Conservation (phyloP, 2,888 invertebrate genomes). For the Galerucella nymphaeae region DNA sequence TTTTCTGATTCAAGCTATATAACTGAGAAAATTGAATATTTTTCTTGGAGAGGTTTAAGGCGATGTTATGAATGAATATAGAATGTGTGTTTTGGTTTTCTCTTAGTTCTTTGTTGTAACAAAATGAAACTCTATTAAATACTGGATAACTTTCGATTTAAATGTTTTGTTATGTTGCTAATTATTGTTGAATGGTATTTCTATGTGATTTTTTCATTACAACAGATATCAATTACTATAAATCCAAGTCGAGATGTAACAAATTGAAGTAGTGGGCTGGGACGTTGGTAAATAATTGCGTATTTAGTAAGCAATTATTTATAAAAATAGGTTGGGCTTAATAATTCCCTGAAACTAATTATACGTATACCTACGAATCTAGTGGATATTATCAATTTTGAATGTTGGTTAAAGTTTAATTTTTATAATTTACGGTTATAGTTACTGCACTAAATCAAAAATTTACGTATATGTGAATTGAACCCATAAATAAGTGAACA, state of each 20-base stretch:
- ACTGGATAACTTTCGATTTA: too few species aligned
- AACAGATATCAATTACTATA: constrained; percentile 25
- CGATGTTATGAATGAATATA: constrained; percentile 24
- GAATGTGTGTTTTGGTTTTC: constrained; percentile 10
- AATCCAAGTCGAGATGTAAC: constrained; percentile 26
- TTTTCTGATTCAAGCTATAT: constrained; percentile 20
- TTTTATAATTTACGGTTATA: not conserved
- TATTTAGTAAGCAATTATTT: constrained; percentile 28
- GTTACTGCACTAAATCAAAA: not conserved
- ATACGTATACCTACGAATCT: not conserved
- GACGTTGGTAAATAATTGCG: constrained; percentile 25
- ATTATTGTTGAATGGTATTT: constrained; percentile 5
- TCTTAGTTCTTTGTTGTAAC: not conserved
- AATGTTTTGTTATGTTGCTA: too few species aligned
- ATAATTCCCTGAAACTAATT: constrained; percentile 22
- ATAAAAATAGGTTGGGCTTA: constrained; percentile 15
- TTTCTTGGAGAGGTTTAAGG: constrained; percentile 20
- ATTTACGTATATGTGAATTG: constrained; percentile 20
- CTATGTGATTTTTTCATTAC: constrained; percentile 23
- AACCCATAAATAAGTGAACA: constrained; percentile 31
- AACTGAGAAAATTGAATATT: constrained; percentile 29
- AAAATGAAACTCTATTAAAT: too few species aligned
- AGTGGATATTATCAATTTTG: not conserved
- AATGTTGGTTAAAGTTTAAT: too few species aligned
- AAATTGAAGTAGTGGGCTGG: constrained; percentile 21